Evolutionary conservation across 2,113 vertebrate species (phyloP).

Genomic region (Macquaria australasica): DNA sequence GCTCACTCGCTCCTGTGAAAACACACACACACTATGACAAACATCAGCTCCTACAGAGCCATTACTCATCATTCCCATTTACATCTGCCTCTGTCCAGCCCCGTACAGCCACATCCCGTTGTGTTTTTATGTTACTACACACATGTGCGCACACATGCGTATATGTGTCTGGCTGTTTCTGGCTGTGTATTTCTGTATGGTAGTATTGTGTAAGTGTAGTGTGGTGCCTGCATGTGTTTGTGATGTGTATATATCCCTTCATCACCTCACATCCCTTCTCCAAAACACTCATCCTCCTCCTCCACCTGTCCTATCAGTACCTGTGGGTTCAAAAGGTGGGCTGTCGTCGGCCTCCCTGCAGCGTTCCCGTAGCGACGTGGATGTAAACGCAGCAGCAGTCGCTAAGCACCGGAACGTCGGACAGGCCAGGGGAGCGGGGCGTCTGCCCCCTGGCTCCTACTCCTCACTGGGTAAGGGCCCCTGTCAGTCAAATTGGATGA

Average conservation of each 20-base stretch:
- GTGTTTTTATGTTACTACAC: slow-evolving; percentile 58
- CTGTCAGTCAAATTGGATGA: slow-evolving; percentile 41
- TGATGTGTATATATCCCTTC: slow-evolving; percentile 66
- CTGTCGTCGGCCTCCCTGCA: slow-evolving; percentile 89
- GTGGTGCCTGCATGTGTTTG: slow-evolving; percentile 67
- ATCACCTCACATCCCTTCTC: slow-evolving; percentile 65
- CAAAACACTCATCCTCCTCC: slow-evolving; percentile 55
- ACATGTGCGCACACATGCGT: slow-evolving; percentile 38
- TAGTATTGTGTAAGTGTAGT: slow-evolving; percentile 61
- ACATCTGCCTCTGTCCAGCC: slow-evolving; percentile 58
- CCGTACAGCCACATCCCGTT: slow-evolving; percentile 46
- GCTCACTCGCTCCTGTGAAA: slow-evolving; percentile 32
- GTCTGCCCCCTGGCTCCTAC: slow-evolving; percentile 90
- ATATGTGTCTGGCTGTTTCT: slow-evolving; percentile 49
- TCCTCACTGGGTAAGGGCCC: slow-evolving; percentile 91
- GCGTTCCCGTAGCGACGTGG: slow-evolving; percentile 96
- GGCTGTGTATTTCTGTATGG: slow-evolving; percentile 49
- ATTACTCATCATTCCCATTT: slow-evolving; percentile 61
- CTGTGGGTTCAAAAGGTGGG: slow-evolving; percentile 85
- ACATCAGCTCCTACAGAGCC: slow-evolving; percentile 32
- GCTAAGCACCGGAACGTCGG: slow-evolving; percentile 92
- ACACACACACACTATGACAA: slow-evolving; percentile 8
- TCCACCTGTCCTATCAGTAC: slow-evolving; percentile 81
- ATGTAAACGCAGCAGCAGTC: slow-evolving; percentile 93
- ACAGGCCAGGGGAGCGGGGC: slow-evolving; percentile 83